Evolutionary conservation across 2,797 vertebrate species (phyloP).

Genomic region (Sebastes miniatus): DNA sequence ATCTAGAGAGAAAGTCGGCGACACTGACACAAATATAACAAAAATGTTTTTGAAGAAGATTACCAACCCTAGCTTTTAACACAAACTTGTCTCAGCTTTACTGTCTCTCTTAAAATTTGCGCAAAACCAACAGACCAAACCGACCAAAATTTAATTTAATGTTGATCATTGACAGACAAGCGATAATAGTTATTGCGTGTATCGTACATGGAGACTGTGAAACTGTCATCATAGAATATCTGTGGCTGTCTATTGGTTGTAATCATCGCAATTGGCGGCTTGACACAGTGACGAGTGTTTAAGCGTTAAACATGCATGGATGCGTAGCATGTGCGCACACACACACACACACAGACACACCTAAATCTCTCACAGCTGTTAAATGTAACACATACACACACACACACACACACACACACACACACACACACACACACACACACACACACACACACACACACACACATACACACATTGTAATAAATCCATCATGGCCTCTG

Average conservation of each 20-base stretch:
- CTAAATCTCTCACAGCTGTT: conserved; percentile 51
- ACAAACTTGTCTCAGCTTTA: not conserved
- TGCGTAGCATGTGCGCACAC: conserved; percentile 16
- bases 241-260: conserved; percentile 1
- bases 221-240: not conserved
- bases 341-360: conserved; percentile 21
- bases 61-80: too few relatives aligned
- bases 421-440: not conserved
- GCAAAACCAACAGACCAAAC: not conserved
- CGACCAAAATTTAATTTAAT: not conserved
- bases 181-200: not conserved
- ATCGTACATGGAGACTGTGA: not conserved
- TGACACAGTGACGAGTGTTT: conserved; percentile 37
- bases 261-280: conserved; percentile 6
- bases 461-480: conserved; percentile 33
- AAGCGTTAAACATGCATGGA: conserved; percentile 44
- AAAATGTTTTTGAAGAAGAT: not conserved
- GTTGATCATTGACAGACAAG: not conserved
- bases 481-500: conserved; percentile 75
- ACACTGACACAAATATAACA: not conserved
- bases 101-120: not conserved
- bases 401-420: not conserved
- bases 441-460: conserved; percentile 19
- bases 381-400: conserved; percentile 8
- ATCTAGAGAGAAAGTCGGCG: too few relatives aligned